Conservation (phyloP, 2,113 vertebrate species). For the Grammomys dolichurus region DNA sequence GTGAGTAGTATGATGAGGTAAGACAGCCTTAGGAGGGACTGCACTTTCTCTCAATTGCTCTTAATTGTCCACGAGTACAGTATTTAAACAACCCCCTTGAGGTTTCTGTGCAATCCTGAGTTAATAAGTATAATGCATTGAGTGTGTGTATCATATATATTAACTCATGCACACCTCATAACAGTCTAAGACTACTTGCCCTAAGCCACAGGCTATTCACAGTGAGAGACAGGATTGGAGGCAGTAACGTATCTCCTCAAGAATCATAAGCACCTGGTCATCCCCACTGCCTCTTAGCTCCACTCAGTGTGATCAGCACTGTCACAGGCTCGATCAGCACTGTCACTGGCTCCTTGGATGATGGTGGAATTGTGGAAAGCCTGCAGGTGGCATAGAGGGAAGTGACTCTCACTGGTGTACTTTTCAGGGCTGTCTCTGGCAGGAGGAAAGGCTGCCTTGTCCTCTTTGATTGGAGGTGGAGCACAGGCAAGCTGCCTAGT, state of each 20-base stretch:
- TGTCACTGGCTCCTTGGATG: background rate
- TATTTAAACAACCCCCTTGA: background rate
- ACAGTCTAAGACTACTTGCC: background rate
- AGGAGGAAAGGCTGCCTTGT: background rate
- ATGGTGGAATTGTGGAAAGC: background rate
- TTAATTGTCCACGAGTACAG: background rate
- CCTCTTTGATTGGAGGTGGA: background rate
- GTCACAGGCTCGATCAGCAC: background rate
- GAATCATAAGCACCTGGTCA: background rate
- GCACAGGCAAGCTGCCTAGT: background rate
- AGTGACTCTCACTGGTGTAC: background rate
- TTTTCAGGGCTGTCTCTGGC: background rate
- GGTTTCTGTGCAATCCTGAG: background rate
- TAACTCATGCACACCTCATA: background rate
- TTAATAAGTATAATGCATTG: background rate
- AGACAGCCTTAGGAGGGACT: background rate
- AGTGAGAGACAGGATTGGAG: background rate
- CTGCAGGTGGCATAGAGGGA: background rate
- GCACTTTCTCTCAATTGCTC: background rate
- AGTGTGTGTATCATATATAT: background rate
- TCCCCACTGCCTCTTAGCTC: background rate
- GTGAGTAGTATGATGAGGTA: background rate
- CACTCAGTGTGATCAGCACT: background rate
- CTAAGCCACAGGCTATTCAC: background rate
- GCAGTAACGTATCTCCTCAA: background rate